Evolutionary conservation across 2,113 vertebrate genomes (phyloP), one percentile per base, ranked within the genome.

Genomic region (Phocoena sinus): DNA sequence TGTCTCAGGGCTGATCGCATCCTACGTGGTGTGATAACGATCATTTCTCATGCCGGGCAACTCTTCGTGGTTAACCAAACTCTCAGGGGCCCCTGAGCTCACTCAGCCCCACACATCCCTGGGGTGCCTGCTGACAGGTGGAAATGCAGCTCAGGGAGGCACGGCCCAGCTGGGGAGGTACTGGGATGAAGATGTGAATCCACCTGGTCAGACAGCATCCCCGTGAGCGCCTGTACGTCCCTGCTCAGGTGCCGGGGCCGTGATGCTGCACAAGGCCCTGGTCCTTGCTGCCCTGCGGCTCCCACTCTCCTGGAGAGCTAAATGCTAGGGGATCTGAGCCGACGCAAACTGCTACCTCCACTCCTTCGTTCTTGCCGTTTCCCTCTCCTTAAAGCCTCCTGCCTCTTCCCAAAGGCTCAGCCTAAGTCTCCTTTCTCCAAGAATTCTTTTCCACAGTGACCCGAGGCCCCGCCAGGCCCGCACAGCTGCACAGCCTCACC

Each of bases 141-240:
- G 82, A 85, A 73, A 93, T 0, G 25, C 68, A 85, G 77, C 71
- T 68, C 77, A 80, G 62, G 47, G 23, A 92, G 56, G 58, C 47
- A 31, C 4, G 9, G 62, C 20, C 31, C 26, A 58, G 4, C 17
- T 2, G 58, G 38, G 73, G 50, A 88, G 13, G 0, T 0, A 62
- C 25, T 44, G 26, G 25, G 70, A 44, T 4, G 4, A 56, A 50
- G 31, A 62, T 28, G 17, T 13, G 70, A 86, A 12, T 38, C 25
- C 25, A 6, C 36, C 38, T 25, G 47, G 8, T 56, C n/a, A 26
- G 25, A 67, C 2, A 6, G 58, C 31, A 15, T 17, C 58, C 20
- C 86, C 2, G 3, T 15, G 67, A 85, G 65, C 0, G 1, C 44
- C 6, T 28, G 38, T 18, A 15, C 21, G 50, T 1, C 44, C 12